Evolutionary conservation across 2,113 vertebrate species (phyloP).

Genomic region (Haplochromis burtoni): DNA sequence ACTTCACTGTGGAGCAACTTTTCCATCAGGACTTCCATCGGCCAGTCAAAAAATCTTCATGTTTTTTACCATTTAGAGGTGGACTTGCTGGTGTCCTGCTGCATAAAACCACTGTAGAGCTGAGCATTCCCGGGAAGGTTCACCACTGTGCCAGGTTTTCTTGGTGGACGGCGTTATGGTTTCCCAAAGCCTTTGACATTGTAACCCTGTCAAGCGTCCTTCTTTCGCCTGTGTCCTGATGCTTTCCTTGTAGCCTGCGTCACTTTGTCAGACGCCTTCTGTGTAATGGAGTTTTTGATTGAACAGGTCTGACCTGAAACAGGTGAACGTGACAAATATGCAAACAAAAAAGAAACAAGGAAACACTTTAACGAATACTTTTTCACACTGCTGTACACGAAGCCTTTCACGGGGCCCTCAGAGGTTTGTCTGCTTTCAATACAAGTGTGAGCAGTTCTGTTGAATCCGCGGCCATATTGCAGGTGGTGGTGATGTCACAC

Average conservation of each 20-base stretch:
- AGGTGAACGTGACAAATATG: background rate
- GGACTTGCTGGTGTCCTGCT: background rate
- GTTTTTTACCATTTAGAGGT: background rate
- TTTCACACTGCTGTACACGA: background rate
- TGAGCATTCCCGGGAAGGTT: background rate
- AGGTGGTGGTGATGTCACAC: background rate
- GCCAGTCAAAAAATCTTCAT: rapidly evolving
- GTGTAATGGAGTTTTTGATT: rapidly evolving
- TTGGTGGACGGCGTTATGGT: background rate
- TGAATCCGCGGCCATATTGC: background rate
- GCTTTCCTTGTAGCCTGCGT: rapidly evolving
- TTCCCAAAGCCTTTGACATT: background rate
- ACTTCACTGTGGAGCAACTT: background rate
- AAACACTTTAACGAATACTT: background rate
- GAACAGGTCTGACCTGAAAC: background rate
- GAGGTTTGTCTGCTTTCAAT: background rate
- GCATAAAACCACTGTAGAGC: background rate
- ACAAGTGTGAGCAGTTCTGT: too few relatives aligned
- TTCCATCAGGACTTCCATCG: background rate
- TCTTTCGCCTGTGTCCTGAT: background rate
- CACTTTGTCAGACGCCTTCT: rapidly evolving
- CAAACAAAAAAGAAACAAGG: background rate
- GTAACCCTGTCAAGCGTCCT: rapidly evolving
- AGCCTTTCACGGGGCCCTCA: too few relatives aligned
- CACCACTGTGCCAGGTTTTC: background rate